These are phyloP conservation scores for Creontiades dilutus DNA, from an alignment of 2,888 invertebrate species.

Conservation along the genomic window DNA sequence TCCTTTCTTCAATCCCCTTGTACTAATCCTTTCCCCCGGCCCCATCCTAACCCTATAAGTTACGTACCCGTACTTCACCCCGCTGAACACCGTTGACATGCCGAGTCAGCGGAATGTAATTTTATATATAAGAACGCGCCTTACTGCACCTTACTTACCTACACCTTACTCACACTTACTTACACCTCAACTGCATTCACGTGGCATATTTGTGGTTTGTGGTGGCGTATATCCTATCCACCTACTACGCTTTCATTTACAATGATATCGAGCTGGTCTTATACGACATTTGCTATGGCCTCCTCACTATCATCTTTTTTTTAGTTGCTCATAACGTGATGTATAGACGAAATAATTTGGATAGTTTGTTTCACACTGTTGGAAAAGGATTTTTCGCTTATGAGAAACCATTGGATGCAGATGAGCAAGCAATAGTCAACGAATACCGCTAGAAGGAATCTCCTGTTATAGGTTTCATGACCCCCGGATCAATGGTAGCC, in stretches of 20 bases:
- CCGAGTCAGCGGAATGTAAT: too few species aligned
- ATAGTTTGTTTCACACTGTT: background rate
- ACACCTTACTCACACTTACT: too few species aligned
- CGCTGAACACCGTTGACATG: too few species aligned
- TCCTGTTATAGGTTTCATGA: too few species aligned
- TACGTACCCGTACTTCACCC: too few species aligned
- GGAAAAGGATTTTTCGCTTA: conserved; percentile 8
- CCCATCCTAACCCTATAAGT: too few species aligned
- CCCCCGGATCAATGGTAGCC: too few species aligned
- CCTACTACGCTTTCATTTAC: background rate
- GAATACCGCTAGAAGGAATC: background rate
- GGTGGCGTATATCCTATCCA: background rate
- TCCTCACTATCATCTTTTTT: background rate
- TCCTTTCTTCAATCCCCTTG: too few species aligned
- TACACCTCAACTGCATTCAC: background rate
- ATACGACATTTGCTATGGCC: conserved; percentile 14
- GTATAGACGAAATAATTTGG: background rate
- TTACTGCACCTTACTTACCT: too few species aligned
- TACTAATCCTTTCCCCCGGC: too few species aligned
- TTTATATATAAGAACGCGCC: too few species aligned
- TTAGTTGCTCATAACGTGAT: background rate
- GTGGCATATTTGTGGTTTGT: background rate
- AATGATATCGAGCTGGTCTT: background rate
- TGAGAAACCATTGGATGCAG: background rate
- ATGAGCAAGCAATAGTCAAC: background rate